These are phyloP conservation scores for Campoletis sonorensis DNA, from an alignment of 1,140 invertebrate genomes.

Conservation along the genomic window DNA sequence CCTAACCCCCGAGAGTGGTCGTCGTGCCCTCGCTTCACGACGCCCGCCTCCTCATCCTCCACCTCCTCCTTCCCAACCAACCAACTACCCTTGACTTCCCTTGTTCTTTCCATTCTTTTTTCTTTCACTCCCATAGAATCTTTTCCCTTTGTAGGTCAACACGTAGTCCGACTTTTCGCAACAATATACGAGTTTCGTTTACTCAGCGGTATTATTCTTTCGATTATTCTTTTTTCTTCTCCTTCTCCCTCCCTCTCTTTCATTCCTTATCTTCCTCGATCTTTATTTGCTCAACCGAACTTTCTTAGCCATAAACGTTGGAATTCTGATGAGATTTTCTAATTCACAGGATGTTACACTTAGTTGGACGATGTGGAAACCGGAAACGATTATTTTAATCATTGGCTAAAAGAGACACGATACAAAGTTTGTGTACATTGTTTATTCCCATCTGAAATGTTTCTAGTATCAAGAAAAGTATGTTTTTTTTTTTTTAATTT, in stretches of 20 bases:
- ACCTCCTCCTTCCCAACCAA: slow-evolving; percentile 53
- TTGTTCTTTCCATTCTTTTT: slow-evolving; percentile 44
- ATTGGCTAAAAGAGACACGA: too few species aligned
- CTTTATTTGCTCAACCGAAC: background rate
- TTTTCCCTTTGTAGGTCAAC: slow-evolving; percentile 30
- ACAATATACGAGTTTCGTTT: too few species aligned
- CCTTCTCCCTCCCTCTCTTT: slow-evolving; percentile 21
- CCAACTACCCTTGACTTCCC: slow-evolving; percentile 48
- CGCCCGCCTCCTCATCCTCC: slow-evolving; percentile 49
- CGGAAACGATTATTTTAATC: too few species aligned
- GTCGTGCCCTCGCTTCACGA: slow-evolving; percentile 53
- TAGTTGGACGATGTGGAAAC: too few species aligned
- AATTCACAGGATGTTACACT: too few species aligned
- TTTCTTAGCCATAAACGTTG: background rate
- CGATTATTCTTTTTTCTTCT: background rate
- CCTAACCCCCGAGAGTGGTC: slow-evolving; percentile 68
- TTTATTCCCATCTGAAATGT: too few species aligned
- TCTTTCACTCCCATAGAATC: slow-evolving; percentile 36
- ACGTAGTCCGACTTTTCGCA: too few species aligned
- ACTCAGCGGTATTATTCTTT: too few species aligned
- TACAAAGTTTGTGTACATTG: too few species aligned
- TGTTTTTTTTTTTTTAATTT: too few species aligned
- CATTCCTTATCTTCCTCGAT: slow-evolving; percentile 17
- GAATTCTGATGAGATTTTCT: too few species aligned
- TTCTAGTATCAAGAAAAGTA: too few species aligned